Percentiles rank a stretch among this genome's conserved stretches.
Evolutionary conservation across 2,113 vertebrate species (phyloP).

Genomic region (Hippopotamus amphibius): DNA sequence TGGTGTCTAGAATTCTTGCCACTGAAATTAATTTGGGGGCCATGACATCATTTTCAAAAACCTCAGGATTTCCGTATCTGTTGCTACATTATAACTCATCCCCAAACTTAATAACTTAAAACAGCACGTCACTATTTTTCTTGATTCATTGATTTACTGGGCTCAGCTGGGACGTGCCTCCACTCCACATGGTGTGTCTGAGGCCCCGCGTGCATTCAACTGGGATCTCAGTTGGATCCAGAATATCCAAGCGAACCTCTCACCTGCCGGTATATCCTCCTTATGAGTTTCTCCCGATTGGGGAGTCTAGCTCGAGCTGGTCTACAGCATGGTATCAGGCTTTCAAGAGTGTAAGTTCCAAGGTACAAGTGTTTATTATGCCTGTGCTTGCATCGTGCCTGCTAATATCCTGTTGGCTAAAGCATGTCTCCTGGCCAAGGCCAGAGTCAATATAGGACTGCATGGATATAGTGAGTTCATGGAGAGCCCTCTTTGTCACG

Average conservation of each 20-base stretch:
- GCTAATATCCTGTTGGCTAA: not conserved
- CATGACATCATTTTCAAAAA: not conserved
- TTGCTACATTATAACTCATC: not conserved
- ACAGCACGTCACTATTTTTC: not conserved
- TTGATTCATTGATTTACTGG: not conserved
- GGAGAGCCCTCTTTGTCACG: not conserved
- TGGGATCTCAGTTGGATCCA: not conserved
- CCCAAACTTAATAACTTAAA: not conserved
- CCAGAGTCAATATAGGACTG: not conserved
- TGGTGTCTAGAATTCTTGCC: not conserved
- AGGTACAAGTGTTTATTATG: not conserved
- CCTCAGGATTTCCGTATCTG: not conserved
- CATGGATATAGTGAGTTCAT: not conserved
- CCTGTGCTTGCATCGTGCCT: not conserved
- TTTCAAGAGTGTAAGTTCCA: not conserved
- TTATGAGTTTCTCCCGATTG: not conserved
- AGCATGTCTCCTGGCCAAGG: not conserved
- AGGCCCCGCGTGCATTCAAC: not conserved
- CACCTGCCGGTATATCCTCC: not conserved
- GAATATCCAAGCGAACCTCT: not conserved
- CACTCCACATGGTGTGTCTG: rapidly evolving
- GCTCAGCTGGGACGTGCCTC: not conserved
- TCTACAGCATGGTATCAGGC: not conserved
- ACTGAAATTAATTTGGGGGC: not conserved
- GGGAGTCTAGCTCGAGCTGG: not conserved